A percentile compares a stretch with the other conserved stretches of the same genome.
Evolutionary conservation across 64 coral and sea anemone species (phyloP).

Genomic region (Pocillopora damicornis): DNA sequence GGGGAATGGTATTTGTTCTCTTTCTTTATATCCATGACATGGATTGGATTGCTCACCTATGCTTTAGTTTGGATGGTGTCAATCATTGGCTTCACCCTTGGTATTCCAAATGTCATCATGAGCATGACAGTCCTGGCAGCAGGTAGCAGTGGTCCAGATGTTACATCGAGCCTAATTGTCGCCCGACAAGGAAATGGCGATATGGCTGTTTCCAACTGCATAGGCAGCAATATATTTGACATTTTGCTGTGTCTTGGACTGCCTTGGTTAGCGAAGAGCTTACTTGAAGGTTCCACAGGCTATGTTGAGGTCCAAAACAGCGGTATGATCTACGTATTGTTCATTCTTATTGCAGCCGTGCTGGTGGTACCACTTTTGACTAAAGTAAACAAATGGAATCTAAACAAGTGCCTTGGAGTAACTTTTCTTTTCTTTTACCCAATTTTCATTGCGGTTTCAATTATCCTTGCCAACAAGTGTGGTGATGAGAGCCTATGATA

Average conservation of each 20-base stretch:
- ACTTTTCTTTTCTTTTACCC: constrained; percentile 61
- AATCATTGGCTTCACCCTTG: constrained; percentile 84
- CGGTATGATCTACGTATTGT: constrained; percentile 63
- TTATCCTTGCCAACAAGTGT: constrained; percentile 71
- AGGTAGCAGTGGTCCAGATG: constrained; percentile 83
- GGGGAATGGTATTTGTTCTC: constrained; percentile 62
- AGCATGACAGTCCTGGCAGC: constrained; percentile 82
- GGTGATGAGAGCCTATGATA: constrained; percentile 67
- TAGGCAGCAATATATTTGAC: constrained; percentile 91
- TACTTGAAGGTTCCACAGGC: constrained; percentile 23
- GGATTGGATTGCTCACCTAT: constrained; percentile 78
- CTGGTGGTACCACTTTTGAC: constrained; percentile 46
- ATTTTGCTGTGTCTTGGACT: constrained; percentile 72
- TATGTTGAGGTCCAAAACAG: constrained; percentile 47
- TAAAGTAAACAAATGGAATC: constrained; percentile 65
- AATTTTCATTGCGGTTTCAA: constrained; percentile 74
- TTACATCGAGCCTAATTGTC: constrained; percentile 75
- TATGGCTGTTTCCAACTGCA: constrained; percentile 80
- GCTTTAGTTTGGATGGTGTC: constrained; percentile 84
- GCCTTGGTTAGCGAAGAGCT: constrained; percentile 77
- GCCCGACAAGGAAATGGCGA: constrained; percentile 84
- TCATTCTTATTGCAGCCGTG: constrained; percentile 66
- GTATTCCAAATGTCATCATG: constrained; percentile 86
- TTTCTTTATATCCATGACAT: constrained; percentile 58
- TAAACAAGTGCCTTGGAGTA: constrained; percentile 66